Base-by-base conservation (phyloP, 2,888 invertebrate genomes). In the Xanthorhoe spadicearia region DNA sequence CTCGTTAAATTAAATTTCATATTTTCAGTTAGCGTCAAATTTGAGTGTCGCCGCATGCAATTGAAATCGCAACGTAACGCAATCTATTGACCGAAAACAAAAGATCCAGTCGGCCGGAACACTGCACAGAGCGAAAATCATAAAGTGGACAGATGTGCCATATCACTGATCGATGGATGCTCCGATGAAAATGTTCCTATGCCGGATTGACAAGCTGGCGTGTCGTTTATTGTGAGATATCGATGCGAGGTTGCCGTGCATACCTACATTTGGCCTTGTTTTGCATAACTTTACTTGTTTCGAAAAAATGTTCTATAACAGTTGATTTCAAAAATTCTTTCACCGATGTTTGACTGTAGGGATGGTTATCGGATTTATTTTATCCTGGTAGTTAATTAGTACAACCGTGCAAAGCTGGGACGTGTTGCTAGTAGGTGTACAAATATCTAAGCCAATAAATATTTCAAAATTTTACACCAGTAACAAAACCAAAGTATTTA, bases 161-260 rank as follows among this genome's bases (percentile, higher is more conserved):
- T 64, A 53, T 56, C 63, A 49, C 13, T 19, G 66, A 69, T 68
- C 61, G 65, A 68, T 69, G 65, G 67, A 70, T 67, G 63, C 49
- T 17, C 19, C 49, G 18, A 28, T 52, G 28, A 58, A 43, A 61
- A 32, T 60, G 56, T 54, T 49, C 56, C 65, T 63, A 28, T 28
- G 58, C 52, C 49, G 46, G 38, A 61, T 62, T 66, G 69, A 63
- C 61, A 61, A 35, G 59, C 66, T 53, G 38, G 52, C 57, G 64
- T 64, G 61, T 49, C 66, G 57, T 61, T 60, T 64, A 66, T 65
- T 56, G 54, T 32, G 52, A 68, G 55, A 8, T 48, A 69, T 69
- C 38, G 65, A 52, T 59, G 49, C 62, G 65, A 69, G 48, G 7
- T 48, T 17, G 13, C 38, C 62, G 8, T 32, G 15, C 6, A 35